phyloP scores from a whole-genome alignment of 2,797 vertebrate species.

The Petrocephalus schoutedeni region DNA sequence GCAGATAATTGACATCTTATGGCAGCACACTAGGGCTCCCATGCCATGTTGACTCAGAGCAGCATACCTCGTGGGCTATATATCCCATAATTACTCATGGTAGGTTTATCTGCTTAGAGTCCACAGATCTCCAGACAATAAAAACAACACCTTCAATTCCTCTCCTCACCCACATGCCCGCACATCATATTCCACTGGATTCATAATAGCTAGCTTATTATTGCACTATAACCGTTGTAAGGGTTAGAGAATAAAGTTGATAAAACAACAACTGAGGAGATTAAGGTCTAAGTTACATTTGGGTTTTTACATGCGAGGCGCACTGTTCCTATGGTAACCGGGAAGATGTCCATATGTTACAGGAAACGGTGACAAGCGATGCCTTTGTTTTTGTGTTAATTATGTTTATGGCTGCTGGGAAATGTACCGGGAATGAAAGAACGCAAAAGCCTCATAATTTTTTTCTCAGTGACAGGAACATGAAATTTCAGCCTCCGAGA shows the following conservation, averaged over 20 bases:
- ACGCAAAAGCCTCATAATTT: neutral
- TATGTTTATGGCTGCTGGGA: neutral
- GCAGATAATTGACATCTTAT: constrained; percentile 1
- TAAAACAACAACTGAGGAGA: neutral
- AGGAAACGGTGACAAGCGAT: neutral
- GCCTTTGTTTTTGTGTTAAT: constrained; percentile 17
- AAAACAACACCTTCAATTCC: neutral
- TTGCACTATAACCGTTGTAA: neutral
- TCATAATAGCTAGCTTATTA: neutral
- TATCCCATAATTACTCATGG: constrained; percentile 6
- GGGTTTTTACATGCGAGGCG: neutral
- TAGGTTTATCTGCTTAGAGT: constrained; percentile 6
- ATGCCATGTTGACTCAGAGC: neutral
- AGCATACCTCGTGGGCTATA: neutral
- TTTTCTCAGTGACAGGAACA: neutral
- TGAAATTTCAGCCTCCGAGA: neutral
- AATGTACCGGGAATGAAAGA: neutral
- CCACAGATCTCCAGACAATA: neutral
- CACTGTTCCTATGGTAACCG: constrained; percentile 18
- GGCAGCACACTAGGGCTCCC: neutral
- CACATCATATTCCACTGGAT: neutral
- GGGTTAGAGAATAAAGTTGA: neutral
- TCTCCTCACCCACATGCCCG: neutral
- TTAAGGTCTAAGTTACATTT: neutral
- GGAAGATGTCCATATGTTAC: constrained; percentile 14